Percentiles rank a stretch among this genome's conserved stretches.
Evolutionary conservation across 1,140 invertebrate genomes (phyloP).

Genomic region (Euwallacea similis): DNA sequence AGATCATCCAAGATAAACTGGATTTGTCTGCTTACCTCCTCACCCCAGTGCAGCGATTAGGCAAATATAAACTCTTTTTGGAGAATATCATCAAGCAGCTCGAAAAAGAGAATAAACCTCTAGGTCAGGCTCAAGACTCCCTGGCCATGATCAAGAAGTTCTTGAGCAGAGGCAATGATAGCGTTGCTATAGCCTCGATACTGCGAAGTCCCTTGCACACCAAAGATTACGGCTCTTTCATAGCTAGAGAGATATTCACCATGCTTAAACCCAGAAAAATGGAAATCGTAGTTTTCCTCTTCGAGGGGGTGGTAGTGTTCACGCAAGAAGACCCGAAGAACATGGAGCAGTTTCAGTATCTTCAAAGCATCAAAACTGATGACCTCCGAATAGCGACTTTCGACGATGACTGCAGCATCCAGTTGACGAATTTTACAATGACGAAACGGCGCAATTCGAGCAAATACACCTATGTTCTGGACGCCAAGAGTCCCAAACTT

Average conservation of each 20-base stretch:
- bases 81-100: slow-evolving; percentile 45
- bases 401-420: slow-evolving; percentile 40
- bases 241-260: slow-evolving; percentile 45
- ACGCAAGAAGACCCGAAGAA: slow-evolving; percentile 39
- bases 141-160: slow-evolving; percentile 41
- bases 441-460: slow-evolving; percentile 38
- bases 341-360: slow-evolving; percentile 42
- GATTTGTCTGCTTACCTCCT: slow-evolving; percentile 45
- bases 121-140: slow-evolving; percentile 35
- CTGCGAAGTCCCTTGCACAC: slow-evolving; percentile 40
- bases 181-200: slow-evolving; percentile 47
- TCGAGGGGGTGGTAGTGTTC: slow-evolving; percentile 44
- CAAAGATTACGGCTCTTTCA: slow-evolving; percentile 43
- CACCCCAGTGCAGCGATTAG: slow-evolving; percentile 48
- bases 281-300: slow-evolving; percentile 46
- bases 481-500: slow-evolving; percentile 44
- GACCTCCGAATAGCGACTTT: slow-evolving; percentile 45
- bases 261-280: slow-evolving; percentile 44
- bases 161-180: slow-evolving; percentile 47
- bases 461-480: slow-evolving; percentile 41
- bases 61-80: slow-evolving; percentile 46
- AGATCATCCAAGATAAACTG: slow-evolving; percentile 41
- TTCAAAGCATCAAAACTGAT: slow-evolving; percentile 43
- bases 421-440: slow-evolving; percentile 44
- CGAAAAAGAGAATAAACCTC: slow-evolving; percentile 33